phyloP scores from a whole-genome alignment of 2,888 invertebrate genomes.

The Boloria euphrosyne region DNA sequence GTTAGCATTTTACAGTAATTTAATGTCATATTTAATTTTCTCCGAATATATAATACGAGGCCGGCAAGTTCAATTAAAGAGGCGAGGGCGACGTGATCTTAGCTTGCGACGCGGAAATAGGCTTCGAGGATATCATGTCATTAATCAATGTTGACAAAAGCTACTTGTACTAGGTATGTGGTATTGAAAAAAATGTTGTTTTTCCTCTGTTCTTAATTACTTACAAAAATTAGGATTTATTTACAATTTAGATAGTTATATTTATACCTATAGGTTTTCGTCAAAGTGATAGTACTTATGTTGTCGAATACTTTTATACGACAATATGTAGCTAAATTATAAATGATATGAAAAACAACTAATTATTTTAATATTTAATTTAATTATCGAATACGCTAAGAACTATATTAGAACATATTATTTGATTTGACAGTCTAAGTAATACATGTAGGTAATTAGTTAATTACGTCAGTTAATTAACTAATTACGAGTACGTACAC shows the following conservation, averaged over 20 bases:
- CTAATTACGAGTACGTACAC: background rate
- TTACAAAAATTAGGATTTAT: too few relatives aligned
- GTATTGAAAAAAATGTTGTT: background rate
- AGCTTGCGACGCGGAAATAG: slow-evolving; percentile 56
- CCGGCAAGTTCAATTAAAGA: slow-evolving; percentile 49
- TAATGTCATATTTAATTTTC: background rate
- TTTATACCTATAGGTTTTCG: too few relatives aligned
- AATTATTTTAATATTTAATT: too few relatives aligned
- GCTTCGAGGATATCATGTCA: slow-evolving; percentile 58
- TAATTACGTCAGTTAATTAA: background rate
- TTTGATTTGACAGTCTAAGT: too few relatives aligned
- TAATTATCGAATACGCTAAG: too few relatives aligned
- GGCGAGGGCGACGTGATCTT: slow-evolving; percentile 63
- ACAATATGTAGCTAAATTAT: too few relatives aligned
- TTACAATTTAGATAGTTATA: too few relatives aligned
- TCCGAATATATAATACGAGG: slow-evolving; percentile 10
- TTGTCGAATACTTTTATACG: too few relatives aligned
- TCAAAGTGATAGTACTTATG: too few relatives aligned
- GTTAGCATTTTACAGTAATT: background rate
- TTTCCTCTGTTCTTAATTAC: background rate
- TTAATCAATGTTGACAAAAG: slow-evolving; percentile 19
- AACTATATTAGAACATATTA: too few relatives aligned
- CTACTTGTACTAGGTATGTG: background rate
- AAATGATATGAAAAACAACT: too few relatives aligned
- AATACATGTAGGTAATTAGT: too few relatives aligned